A percentile compares a stretch with the other conserved stretches of the same genome.
Evolutionary conservation across 1,140 invertebrate species (phyloP).

Genomic region (Chionoecetes opilio): DNA sequence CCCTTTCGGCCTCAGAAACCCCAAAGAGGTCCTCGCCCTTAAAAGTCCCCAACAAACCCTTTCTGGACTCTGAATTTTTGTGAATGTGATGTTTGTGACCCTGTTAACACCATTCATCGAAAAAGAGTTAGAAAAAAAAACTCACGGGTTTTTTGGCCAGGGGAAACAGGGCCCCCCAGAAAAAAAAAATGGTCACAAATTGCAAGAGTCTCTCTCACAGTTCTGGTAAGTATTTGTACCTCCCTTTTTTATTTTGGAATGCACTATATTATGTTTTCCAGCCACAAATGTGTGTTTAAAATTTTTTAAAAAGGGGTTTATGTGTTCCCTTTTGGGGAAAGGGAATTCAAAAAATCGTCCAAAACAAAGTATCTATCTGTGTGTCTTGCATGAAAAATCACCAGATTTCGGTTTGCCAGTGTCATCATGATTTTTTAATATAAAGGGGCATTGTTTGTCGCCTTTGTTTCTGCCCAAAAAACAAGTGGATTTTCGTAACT

Average conservation of each 20-base stretch:
- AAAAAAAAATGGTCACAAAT: conserved; percentile 81
- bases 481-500: too few species aligned
- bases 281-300: neutral
- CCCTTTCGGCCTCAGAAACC: conserved; percentile 65
- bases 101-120: conserved; percentile 80
- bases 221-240: conserved; percentile 67
- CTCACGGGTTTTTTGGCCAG: conserved; percentile 78
- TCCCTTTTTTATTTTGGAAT: neutral
- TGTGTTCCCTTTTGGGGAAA: too few species aligned
- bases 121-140: conserved; percentile 80
- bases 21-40: conserved; percentile 66
- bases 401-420: too few species aligned
- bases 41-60: conserved; percentile 64
- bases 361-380: too few species aligned
- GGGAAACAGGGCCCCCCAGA: conserved; percentile 76
- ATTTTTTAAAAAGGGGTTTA: too few species aligned
- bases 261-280: too few species aligned
- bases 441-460: too few species aligned
- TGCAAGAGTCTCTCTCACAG: conserved; percentile 79
- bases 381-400: too few species aligned
- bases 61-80: conserved; percentile 75
- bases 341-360: too few species aligned
- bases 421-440: too few species aligned
- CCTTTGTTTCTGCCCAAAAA: too few species aligned
- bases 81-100: conserved; percentile 80